Evolutionary conservation across 2,888 invertebrate genomes (phyloP).

Genomic region (Rotaria macrura): DNA sequence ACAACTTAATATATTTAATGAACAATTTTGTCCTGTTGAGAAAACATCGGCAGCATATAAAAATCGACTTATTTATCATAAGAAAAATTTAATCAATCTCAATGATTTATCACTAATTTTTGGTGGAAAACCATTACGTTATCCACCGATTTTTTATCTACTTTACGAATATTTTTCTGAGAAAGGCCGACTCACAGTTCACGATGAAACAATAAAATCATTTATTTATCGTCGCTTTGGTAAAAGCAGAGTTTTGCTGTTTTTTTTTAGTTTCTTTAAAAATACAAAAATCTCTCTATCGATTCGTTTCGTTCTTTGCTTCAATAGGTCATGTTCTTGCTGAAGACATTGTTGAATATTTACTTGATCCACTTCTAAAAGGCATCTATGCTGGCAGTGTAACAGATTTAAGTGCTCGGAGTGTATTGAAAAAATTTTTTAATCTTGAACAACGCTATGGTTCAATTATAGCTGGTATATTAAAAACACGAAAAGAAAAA

Average conservation of each 20-base stretch:
- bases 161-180: conserved; percentile 1
- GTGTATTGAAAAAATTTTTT: conserved; percentile 26
- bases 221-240: conserved; percentile 30
- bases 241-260: neutral
- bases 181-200: neutral
- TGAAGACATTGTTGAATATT: conserved; percentile 26
- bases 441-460: conserved; percentile 22
- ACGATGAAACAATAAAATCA: conserved; percentile 29
- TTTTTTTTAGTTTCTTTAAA: no score
- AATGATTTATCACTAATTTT: neutral
- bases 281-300: no score
- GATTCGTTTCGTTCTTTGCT: no score
- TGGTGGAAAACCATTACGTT: neutral
- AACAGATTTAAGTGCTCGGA: conserved; percentile 23
- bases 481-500: conserved; percentile 14
- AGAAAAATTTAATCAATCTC: neutral
- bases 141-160: neutral
- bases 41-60: neutral
- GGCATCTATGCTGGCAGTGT: conserved; percentile 31
- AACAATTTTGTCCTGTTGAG: neutral
- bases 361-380: conserved; percentile 33
- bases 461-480: conserved; percentile 19
- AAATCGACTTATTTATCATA: conserved; percentile 28
- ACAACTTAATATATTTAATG: neutral
- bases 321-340: neutral